Base-by-base conservation (phyloP, 2,888 invertebrate species). In the Lithosia quadra region DNA sequence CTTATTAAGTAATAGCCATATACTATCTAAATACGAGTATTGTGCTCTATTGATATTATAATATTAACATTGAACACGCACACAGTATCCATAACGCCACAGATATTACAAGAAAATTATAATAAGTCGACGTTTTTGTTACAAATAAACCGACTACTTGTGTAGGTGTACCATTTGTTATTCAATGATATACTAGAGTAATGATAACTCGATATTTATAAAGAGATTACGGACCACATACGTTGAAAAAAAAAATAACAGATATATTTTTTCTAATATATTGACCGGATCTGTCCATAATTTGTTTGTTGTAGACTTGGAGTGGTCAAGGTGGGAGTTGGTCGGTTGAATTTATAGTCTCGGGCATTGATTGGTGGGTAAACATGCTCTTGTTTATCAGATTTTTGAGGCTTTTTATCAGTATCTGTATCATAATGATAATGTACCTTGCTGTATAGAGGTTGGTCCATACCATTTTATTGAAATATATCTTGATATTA, bases 71-170 rank as follows among this genome's bases (percentile, higher is more conserved):
- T 76, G 73, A 77, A 67, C 75, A 81, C 75, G 73, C 80, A 80
- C 80, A 75, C 53, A 73, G 72, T 72, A 72, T 75, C 78, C 79
- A 82, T 78, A 78, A 74, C 82, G 73, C 76, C 68, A 77, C 18
- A 57, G 69, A 83, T 79, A 83, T 89, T 90, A 90, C 85, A 86
- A 86, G 86, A 85, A 88, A 89, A 91, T 90, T 89, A 90, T 91
- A 86, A 86, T 88, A 90, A 90, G 88, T 87, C 86, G 90, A 68
- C 63, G 67, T 75, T 72, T 78, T 70, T 74, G 65, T 72, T 84
- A 73, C 65, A 76, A 79, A 81, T 71, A 71, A 69, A 73, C 60
- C 70, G 59, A 59, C 63, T 61, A 36, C 64, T 18, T 8, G 65
- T 64, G 80, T 81, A 71, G 81, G 81, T 28, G 68, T 68, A 22